These are phyloP conservation scores for Naja naja DNA, from an alignment of 2,113 vertebrate genomes.

Conservation along the genomic window DNA sequence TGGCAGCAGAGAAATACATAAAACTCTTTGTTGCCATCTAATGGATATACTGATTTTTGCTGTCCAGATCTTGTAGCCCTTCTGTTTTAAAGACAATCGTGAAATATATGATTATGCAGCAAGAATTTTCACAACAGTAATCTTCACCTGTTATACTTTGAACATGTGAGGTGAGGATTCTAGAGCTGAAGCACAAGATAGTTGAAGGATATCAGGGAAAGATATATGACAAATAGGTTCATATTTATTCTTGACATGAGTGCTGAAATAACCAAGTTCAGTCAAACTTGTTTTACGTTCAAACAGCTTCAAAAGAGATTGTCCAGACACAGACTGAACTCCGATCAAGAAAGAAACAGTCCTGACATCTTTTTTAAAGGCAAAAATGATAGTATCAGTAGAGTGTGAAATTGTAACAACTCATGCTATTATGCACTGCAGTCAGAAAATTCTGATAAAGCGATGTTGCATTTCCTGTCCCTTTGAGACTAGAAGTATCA, in stretches of 20 bases:
- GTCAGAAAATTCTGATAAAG: slow-evolving; percentile 62
- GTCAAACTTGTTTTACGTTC: slow-evolving; percentile 73
- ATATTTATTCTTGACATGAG: slow-evolving; percentile 67
- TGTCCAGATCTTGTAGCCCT: neutral
- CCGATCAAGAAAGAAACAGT: slow-evolving; percentile 71
- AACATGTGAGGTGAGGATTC: neutral
- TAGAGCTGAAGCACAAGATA: neutral
- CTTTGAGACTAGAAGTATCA: neutral
- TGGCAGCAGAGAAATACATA: neutral
- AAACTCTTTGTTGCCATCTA: neutral
- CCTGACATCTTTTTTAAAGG: slow-evolving; percentile 47
- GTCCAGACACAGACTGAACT: slow-evolving; percentile 68
- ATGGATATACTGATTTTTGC: neutral
- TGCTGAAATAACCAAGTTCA: slow-evolving; percentile 74
- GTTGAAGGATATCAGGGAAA: neutral
- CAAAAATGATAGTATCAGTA: neutral
- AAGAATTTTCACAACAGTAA: neutral
- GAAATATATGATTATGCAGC: slow-evolving; percentile 68
- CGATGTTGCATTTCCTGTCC: slow-evolving; percentile 28
- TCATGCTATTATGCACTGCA: slow-evolving; percentile 67
- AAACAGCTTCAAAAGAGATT: slow-evolving; percentile 69
- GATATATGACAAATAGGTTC: slow-evolving; percentile 50
- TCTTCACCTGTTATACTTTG: neutral
- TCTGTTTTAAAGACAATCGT: slow-evolving; percentile 55
- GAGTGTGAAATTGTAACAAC: slow-evolving; percentile 23